Percentiles rank a stretch among this genome's conserved stretches.
Conservation (phyloP, 2,797 vertebrate species). For the Gymnodraco acuticeps region DNA sequence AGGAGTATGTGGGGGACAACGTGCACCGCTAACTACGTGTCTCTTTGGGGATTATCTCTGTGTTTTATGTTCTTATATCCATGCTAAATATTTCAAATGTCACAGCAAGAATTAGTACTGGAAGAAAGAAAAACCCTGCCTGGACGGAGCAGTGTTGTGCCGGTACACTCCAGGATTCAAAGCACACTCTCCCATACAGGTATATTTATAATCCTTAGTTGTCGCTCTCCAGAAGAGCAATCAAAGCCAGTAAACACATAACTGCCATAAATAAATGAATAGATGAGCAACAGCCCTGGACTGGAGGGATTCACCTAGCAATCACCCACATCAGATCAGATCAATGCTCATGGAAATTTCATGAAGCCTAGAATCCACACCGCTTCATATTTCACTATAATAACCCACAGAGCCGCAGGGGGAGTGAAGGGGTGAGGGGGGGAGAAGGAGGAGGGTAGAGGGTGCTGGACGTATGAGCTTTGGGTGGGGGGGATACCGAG, state of each 20-base stretch:
- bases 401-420: slow-evolving; percentile 79
- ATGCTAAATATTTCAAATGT: slow-evolving; percentile 66
- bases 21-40: slow-evolving; percentile 67
- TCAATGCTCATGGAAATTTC: slow-evolving; percentile 89
- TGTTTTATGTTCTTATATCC: slow-evolving; percentile 67
- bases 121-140: slow-evolving; percentile 37
- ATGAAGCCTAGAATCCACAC: slow-evolving; percentile 86
- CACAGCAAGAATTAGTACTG: slow-evolving; percentile 62
- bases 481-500: slow-evolving; percentile 20
- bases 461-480: slow-evolving; percentile 52
- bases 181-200: slow-evolving; percentile 75
- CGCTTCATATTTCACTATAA: slow-evolving; percentile 90
- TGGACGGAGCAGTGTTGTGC: slow-evolving; percentile 53
- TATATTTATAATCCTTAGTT: slow-evolving; percentile 84
- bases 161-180: slow-evolving; percentile 66
- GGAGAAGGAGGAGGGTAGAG: slow-evolving; percentile 33
- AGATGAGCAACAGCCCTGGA: slow-evolving; percentile 83
- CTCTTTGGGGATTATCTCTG: slow-evolving; percentile 72
- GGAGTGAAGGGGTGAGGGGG: slow-evolving; percentile 68
- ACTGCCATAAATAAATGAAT: slow-evolving; percentile 86
- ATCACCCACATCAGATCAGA: slow-evolving; percentile 88
- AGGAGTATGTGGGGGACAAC: slow-evolving; percentile 65
- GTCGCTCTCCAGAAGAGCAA: slow-evolving; percentile 84
- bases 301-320: slow-evolving; percentile 85
- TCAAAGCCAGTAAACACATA: slow-evolving; percentile 86